These are phyloP conservation scores for Tethya wilhelma DNA, from an alignment of 37 sponge, comb jelly and placozoan genomes.

Conservation along the genomic window DNA sequence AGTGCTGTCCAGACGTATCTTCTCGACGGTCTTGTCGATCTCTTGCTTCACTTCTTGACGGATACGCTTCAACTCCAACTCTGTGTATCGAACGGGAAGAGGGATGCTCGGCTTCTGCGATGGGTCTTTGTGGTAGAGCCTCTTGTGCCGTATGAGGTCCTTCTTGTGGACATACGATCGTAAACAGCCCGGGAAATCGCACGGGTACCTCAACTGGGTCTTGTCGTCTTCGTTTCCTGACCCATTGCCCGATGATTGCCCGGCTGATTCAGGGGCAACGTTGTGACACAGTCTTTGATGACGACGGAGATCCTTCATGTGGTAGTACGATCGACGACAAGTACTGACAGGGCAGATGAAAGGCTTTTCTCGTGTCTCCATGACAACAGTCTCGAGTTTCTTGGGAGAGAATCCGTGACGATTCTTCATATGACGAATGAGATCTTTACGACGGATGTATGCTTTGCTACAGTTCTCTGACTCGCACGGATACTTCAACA, in stretches of 20 bases:
- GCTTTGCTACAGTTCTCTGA: slow-evolving; percentile 43
- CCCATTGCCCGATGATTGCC: neutral
- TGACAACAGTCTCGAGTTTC: slow-evolving; percentile 37
- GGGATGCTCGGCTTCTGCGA: slow-evolving; percentile 65
- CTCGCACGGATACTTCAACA: slow-evolving; percentile 52
- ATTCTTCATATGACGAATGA: slow-evolving; percentile 80
- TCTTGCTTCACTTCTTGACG: slow-evolving; percentile 34
- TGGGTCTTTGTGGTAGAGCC: slow-evolving; percentile 71
- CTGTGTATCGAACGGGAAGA: slow-evolving; percentile 37
- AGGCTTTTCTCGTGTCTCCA: slow-evolving; percentile 63
- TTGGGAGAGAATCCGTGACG: slow-evolving; percentile 55
- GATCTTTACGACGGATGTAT: slow-evolving; percentile 80
- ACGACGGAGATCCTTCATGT: slow-evolving; percentile 74
- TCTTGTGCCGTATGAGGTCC: slow-evolving; percentile 77
- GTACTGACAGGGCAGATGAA: slow-evolving; percentile 39
- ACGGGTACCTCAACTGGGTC: slow-evolving; percentile 66
- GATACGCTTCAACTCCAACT: slow-evolving; percentile 46
- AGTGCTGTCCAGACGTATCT: slow-evolving; percentile 45
- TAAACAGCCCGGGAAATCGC: slow-evolving; percentile 66
- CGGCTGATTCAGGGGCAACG: neutral
- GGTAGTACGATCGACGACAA: slow-evolving; percentile 74
- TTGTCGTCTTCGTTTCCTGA: neutral
- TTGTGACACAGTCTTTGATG: slow-evolving; percentile 78
- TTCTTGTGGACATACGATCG: slow-evolving; percentile 87
- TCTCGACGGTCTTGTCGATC: slow-evolving; percentile 25